Percentiles rank a stretch among this genome's conserved stretches.
These are phyloP conservation scores for Drosophila antonietae DNA, from an alignment of 2,888 invertebrate species.

Conservation along the genomic window DNA sequence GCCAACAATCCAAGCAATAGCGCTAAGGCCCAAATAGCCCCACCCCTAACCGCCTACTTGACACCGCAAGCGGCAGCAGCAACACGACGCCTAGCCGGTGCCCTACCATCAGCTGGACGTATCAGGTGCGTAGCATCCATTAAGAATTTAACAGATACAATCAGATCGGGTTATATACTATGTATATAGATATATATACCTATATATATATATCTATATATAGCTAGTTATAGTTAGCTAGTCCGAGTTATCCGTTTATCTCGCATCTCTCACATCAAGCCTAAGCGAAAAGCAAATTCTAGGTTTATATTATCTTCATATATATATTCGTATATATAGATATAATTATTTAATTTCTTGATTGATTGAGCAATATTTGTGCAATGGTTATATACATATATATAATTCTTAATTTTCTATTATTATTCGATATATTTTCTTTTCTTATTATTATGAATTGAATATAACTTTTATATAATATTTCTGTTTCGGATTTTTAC, in stretches of 20 bases:
- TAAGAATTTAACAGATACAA: neutral
- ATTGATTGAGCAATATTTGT: constrained; percentile 23
- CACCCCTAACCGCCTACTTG: constrained; percentile 93
- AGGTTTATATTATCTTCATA: neutral
- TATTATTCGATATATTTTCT: constrained; percentile 17
- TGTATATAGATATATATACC: constrained; percentile 1
- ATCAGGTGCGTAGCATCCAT: constrained; percentile 88
- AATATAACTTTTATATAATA: constrained; percentile 50
- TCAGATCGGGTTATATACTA: constrained; percentile 4
- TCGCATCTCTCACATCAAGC: neutral
- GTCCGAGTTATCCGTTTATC: constrained; percentile 14
- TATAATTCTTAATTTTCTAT: constrained; percentile 14
- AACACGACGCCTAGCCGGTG: constrained; percentile 92
- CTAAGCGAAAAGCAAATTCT: neutral
- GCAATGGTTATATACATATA: constrained; percentile 10
- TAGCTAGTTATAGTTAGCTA: neutral
- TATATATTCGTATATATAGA: neutral
- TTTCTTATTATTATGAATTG: constrained; percentile 43
- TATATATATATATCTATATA: constrained; percentile 5
- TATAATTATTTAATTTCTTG: constrained; percentile 14
- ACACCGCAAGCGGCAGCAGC: constrained; percentile 90
- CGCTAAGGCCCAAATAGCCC: constrained; percentile 90
- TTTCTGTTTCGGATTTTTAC: constrained; percentile 49
- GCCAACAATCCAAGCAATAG: constrained; percentile 96
- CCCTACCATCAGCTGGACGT: constrained; percentile 89